phyloP scores from a whole-genome alignment of 2,888 invertebrate genomes.

The Temnothorax unifasciatus region DNA sequence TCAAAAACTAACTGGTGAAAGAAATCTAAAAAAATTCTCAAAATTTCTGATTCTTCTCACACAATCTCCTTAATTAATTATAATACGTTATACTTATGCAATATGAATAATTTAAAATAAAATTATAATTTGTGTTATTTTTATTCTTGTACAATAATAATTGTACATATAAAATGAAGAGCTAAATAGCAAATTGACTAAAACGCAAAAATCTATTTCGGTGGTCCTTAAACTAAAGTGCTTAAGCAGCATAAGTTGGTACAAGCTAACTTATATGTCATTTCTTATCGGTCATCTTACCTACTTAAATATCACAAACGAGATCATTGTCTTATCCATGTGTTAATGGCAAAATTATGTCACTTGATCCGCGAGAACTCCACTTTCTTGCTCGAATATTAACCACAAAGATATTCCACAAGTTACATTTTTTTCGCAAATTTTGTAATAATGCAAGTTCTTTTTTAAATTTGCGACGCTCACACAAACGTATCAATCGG shows the following conservation, averaged over 20 bases:
- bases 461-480: background rate
- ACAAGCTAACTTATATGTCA: background rate
- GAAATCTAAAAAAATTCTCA: too few species aligned
- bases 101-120: background rate
- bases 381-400: constrained; percentile 41
- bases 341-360: constrained; percentile 71
- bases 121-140: background rate
- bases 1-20: too few species aligned
- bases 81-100: background rate
- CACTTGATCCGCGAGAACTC: constrained; percentile 59
- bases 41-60: background rate
- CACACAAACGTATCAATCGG: background rate
- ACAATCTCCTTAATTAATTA: background rate
- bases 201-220: background rate
- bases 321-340: constrained; percentile 67
- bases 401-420: constrained; percentile 43
- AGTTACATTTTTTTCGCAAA: background rate
- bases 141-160: background rate
- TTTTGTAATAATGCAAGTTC: background rate
- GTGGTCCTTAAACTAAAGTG: background rate
- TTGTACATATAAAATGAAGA: background rate
- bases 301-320: constrained; percentile 66
- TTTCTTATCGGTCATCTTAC: constrained; percentile 33
- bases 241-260: background rate
- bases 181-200: background rate